Base-by-base conservation (phyloP, 2,797 vertebrate species). In the Clarias pachynema region DNA sequence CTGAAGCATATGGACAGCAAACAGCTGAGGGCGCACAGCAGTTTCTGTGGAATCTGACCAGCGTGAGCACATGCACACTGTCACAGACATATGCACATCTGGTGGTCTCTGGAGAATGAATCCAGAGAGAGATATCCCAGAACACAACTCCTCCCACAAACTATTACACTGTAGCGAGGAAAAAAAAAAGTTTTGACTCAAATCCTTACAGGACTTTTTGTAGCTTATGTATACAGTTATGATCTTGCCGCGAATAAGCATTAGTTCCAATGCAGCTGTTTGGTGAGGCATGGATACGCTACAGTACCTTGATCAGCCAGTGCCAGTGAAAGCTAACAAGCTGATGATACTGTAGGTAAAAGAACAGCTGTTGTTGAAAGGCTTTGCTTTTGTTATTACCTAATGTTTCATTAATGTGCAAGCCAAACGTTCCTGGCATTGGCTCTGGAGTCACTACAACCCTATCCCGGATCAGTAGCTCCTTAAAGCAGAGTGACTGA, bases 1-100 rank as follows among this genome's bases (percentile, higher is more conserved):
- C 73, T 49, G 37, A 63, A 87, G 72, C 62, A 75, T 89, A 83
- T 88, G 89, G 91, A 89, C 88, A 90, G 89, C 80, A 89, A 92
- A 93, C 93, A 94, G 94, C 93, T 95, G 94, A 91, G 92, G 40
- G 53, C 80, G 89, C 70, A 87, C 93, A 94, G 93, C 92, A 94
- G 93, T 88, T 90, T 88, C 90, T 90, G 89, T 89, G 85, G 91
- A 91, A 89, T 79, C 85, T 85, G 81, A 86, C 87, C 89, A 56
- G 87, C 93, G 44, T 60, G 75, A 90, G 91, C 37, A 31, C 7
- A 85, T 90, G 89, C 83, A 7, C 16, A 63, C 66, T 53, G 74
- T 78, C 84, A 56, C 78, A 72, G 40, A 37, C 37, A 60, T n/a
- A 29, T 29, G 49, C 84, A 29, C 8, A 89, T 89, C 73, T 81